These are phyloP conservation scores for Ashinkailepas kermadecensis DNA, from an alignment of 2,888 invertebrate genomes.

Conservation along the genomic window DNA sequence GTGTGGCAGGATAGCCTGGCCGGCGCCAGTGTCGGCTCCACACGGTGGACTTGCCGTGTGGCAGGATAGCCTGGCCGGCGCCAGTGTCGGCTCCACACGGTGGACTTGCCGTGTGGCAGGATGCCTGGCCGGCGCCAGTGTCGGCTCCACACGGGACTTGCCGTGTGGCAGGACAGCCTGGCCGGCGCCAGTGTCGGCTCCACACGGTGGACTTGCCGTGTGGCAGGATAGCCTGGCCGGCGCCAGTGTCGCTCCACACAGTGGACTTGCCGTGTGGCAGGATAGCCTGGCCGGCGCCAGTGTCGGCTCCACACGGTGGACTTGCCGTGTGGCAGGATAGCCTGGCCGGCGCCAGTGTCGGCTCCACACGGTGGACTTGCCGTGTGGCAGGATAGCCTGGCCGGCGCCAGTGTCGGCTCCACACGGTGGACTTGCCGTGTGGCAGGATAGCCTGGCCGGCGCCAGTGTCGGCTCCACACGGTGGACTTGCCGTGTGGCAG, in stretches of 20 bases:
- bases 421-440: too few relatives aligned
- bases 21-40: background rate
- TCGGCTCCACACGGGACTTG: background rate
- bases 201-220: too few relatives aligned
- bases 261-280: too few relatives aligned
- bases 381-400: too few relatives aligned
- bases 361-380: background rate
- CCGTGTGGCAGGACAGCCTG: too few relatives aligned
- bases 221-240: too few relatives aligned
- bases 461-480: background rate
- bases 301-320: background rate
- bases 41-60: too few relatives aligned
- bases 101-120: too few relatives aligned
- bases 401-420: background rate
- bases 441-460: background rate
- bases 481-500: too few relatives aligned
- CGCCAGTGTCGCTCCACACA: background rate
- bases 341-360: background rate
- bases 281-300: background rate
- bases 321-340: too few relatives aligned
- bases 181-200: background rate
- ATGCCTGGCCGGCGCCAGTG: background rate
- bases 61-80: background rate
- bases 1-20: too few relatives aligned
- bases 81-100: background rate